Conservation (phyloP, 2,113 vertebrate genomes). For the Barnardius zonarius region DNA sequence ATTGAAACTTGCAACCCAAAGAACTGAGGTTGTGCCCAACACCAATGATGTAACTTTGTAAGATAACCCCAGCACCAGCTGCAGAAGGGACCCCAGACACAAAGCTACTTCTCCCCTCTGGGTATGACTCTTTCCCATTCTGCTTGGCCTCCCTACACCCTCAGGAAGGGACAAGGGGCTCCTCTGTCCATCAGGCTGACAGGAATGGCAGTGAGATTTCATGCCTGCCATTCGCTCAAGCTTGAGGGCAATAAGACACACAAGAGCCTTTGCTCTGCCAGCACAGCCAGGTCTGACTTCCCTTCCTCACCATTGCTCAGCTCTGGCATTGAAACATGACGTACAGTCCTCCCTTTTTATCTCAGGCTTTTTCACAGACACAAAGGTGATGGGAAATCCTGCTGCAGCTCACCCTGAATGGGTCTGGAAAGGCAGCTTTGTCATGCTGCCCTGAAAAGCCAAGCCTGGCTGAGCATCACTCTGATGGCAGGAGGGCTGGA, state of each 20-base stretch:
- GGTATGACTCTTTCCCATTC: not conserved
- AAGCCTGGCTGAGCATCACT: not conserved
- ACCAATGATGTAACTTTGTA: fast-evolving
- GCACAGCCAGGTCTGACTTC: not conserved
- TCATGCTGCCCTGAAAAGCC: not conserved
- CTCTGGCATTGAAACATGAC: not conserved
- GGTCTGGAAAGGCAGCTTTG: not conserved
- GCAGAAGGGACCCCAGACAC: not conserved
- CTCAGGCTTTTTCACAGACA: not conserved
- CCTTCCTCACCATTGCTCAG: fast-evolving
- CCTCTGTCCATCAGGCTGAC: not conserved
- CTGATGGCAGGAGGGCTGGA: not conserved
- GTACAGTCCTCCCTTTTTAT: not conserved
- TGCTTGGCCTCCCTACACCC: not conserved
- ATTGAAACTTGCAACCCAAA: not conserved
- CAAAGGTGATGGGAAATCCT: not conserved
- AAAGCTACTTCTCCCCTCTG: not conserved
- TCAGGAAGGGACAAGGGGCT: not conserved
- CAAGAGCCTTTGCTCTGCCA: not conserved
- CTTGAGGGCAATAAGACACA: not conserved
- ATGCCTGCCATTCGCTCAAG: not conserved
- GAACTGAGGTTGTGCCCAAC: not conserved
- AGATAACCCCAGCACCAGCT: not conserved
- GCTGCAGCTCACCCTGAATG: not conserved
- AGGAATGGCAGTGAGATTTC: not conserved